Base-by-base conservation (phyloP, 1,140 invertebrate species). In the Lordiphosa mommai region DNA sequence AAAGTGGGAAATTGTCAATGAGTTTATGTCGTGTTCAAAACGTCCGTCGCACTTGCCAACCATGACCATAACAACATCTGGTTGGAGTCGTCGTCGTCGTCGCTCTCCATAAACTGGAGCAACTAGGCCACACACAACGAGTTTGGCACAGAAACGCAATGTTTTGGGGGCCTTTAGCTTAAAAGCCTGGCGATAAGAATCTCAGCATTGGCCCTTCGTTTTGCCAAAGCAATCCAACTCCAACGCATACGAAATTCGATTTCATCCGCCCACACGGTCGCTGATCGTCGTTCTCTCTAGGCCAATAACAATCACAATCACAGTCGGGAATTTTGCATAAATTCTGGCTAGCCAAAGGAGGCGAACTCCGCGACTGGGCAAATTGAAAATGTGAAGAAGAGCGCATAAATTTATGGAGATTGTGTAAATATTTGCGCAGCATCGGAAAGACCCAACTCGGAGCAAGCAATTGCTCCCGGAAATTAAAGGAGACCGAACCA, bases 311-410 rank as follows among this genome's bases (percentile, higher is more conserved):
- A 82, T 84, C 61, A 64, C 34, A 38, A 34, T 50, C 36, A 20
- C 56, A 52, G 71, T 16, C 53, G 34, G 50, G 34, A 71, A 48
- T 68, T 84, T 84, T 72, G 68, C 77, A 84, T 84, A 84, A 84
- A 82, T 82, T 84, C 53, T 65, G 17, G 29, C 48, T 10, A 51
- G 41, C 48, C 56, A 23, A 23, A 23, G 38, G 61, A 55, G 55
- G 23, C 51, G 65, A 56, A 48, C 59, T 66, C 32, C 40, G 9
- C 52, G 40, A 46, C 47, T 47, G 30, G 55, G 72, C 72, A 84
- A 84, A 84, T 84, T 84, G 77, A 84, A 84, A 84, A 84, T 84
- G 68, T 84, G 72, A 84, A 84, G 72, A 84, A 84, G 77, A 79
- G 77, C 68, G 72, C 79, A 84, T 84, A 84, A 84, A 84, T 84